Percentiles rank a stretch among this genome's conserved stretches.
phyloP scores from a whole-genome alignment of 2,113 vertebrate genomes.

The Trogon surrucura region DNA sequence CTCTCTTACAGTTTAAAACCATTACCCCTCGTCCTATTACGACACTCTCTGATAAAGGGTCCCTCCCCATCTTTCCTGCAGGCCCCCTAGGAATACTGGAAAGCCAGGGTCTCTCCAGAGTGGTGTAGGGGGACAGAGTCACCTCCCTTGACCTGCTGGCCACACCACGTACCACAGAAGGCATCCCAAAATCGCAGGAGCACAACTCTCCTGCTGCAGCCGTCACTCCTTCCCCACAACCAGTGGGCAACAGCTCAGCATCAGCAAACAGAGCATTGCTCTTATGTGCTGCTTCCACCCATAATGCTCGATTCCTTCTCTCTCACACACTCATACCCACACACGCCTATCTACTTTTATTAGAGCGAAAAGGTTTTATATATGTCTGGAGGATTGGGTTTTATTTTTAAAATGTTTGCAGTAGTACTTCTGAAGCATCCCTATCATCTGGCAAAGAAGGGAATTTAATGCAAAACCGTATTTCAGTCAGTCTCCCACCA shows the following conservation, averaged over 20 bases:
- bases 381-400: not conserved
- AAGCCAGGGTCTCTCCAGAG: too few relatives aligned
- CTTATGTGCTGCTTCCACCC: not conserved
- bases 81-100: too few relatives aligned
- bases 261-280: not conserved
- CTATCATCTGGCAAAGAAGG: constrained; percentile 29
- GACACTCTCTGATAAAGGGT: too few relatives aligned
- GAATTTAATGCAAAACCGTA: constrained; percentile 43
- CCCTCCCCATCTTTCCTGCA: too few relatives aligned
- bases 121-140: too few relatives aligned
- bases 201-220: not conserved
- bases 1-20: too few relatives aligned
- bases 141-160: too few relatives aligned
- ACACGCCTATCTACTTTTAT: not conserved
- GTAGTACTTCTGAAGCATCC: constrained; percentile 16
- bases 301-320: not conserved
- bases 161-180: too few relatives aligned
- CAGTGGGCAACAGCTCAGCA: not conserved
- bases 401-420: constrained; percentile 26
- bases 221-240: not conserved
- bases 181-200: not conserved
- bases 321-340: not conserved
- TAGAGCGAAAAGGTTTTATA: constrained; percentile 15
- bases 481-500: not conserved
- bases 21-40: too few relatives aligned